phyloP scores from a whole-genome alignment of 2,797 vertebrate species.

The Danio jaintianensis region DNA sequence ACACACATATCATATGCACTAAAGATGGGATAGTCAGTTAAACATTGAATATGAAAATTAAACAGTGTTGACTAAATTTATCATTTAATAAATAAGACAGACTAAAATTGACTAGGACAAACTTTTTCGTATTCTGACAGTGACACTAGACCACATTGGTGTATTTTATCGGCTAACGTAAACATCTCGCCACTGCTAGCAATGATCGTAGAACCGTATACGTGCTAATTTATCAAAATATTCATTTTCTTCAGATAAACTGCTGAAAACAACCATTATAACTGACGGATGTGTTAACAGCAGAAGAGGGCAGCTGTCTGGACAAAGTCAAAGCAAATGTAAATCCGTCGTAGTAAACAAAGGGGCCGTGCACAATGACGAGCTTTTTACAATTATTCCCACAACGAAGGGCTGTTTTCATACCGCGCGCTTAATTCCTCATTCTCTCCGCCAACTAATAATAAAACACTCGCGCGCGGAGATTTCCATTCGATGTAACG shows the following conservation, averaged over 20 bases:
- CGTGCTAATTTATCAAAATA: not conserved
- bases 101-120: no score
- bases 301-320: not conserved
- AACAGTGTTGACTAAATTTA: no score
- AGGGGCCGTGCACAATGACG: constrained; percentile 6
- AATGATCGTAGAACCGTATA: not conserved
- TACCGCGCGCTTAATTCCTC: constrained; percentile 73
- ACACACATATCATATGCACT: no score
- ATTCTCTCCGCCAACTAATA: constrained; percentile 76
- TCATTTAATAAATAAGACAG: no score
- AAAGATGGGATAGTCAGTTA: no score
- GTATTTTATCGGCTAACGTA: not conserved
- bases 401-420: constrained; percentile 43
- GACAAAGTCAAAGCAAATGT: not conserved
- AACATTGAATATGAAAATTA: no score
- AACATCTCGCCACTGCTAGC: not conserved
- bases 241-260: not conserved
- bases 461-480: constrained; percentile 83
- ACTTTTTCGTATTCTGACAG: no score
- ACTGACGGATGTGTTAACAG: not conserved
- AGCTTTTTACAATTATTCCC: constrained; percentile 32
- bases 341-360: constrained; percentile 27
- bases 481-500: constrained; percentile 98
- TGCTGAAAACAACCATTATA: not conserved
- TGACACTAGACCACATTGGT: no score